Conservation (phyloP, 2,797 vertebrate species). For the Leptatherina wallacei region DNA sequence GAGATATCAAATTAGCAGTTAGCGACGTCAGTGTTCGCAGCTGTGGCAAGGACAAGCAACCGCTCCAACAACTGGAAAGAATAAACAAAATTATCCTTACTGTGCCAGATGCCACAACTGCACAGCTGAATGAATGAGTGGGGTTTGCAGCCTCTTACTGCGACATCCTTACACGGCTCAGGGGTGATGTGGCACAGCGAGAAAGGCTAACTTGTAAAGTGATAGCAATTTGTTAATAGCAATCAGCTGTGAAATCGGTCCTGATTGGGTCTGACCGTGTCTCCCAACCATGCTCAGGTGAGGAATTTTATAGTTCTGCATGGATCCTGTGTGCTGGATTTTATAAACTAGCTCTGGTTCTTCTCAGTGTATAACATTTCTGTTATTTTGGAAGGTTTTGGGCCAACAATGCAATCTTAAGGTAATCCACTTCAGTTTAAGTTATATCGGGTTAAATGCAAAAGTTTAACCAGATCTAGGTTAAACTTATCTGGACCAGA, state of each 20-base stretch:
- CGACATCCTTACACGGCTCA: background rate
- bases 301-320: background rate
- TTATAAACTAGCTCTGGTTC: background rate
- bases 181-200: too few species aligned
- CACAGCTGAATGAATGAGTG: background rate
- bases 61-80: background rate
- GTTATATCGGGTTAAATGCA: too few species aligned
- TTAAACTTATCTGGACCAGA: background rate
- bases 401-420: too few species aligned
- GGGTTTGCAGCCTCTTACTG: background rate
- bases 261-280: too few species aligned
- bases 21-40: background rate
- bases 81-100: background rate
- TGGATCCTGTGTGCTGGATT: background rate
- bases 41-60: background rate
- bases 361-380: background rate
- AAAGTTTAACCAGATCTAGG: too few species aligned
- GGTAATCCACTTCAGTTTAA: too few species aligned
- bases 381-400: background rate
- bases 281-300: too few species aligned
- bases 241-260: too few species aligned
- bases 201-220: background rate
- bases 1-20: background rate
- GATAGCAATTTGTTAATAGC: background rate
- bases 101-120: background rate